Conservation (phyloP, 2,888 invertebrate genomes). For the Thysanoteuthis rhombus region DNA sequence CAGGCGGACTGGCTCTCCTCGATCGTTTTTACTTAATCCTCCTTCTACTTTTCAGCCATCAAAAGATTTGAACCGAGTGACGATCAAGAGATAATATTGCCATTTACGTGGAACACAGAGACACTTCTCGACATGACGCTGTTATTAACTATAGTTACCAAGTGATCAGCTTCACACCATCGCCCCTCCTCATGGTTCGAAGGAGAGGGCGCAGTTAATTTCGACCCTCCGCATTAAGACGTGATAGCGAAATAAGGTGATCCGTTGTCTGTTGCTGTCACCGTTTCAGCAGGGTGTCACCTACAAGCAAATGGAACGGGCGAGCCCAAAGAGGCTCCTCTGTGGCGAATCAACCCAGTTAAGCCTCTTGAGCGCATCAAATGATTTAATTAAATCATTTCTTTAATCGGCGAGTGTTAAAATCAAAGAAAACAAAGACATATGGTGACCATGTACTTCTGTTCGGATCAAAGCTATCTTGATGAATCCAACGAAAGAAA, state of each 20-base stretch:
- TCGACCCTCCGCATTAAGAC: not conserved
- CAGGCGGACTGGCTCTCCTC: not conserved
- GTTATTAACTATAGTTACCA: not conserved
- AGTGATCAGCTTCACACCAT: conserved; percentile 12
- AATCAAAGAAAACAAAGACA: conserved; percentile 31
- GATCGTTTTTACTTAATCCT: not conserved
- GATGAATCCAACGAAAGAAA: not conserved
- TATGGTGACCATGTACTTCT: conserved; percentile 23
- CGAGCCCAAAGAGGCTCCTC: not conserved
- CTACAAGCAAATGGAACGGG: not conserved
- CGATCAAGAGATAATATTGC: not conserved
- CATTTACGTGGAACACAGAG: not conserved
- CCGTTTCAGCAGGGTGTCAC: conserved; percentile 18
- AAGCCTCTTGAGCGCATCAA: conserved; percentile 18
- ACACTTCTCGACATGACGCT: not conserved
- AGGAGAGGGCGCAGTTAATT: not conserved
- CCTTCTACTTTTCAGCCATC: not conserved
- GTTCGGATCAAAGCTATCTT: not conserved
- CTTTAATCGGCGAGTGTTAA: conserved; percentile 21
- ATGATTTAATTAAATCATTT: conserved; percentile 25
- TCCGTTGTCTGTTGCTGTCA: conserved; percentile 24
- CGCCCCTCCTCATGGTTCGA: not conserved
- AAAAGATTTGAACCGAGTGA: not conserved
- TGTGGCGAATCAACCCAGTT: conserved; percentile 1
- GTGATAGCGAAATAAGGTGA: not conserved